These are phyloP conservation scores for Xiphophorus maculatus DNA, from an alignment of 2,113 vertebrate species.

Conservation along the genomic window DNA sequence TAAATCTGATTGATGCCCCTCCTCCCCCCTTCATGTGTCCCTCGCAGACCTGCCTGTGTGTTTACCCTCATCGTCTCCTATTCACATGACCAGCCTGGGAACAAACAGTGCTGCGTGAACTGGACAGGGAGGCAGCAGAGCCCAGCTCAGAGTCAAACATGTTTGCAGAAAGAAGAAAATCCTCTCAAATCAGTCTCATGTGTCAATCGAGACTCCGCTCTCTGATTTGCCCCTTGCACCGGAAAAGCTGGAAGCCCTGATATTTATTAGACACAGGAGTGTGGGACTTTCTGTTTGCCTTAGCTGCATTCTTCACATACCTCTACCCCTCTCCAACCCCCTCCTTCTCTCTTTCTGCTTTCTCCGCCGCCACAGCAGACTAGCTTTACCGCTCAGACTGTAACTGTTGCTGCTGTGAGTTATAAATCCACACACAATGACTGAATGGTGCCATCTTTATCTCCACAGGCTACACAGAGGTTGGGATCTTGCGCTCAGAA, in stretches of 20 bases:
- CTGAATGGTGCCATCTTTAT: background rate
- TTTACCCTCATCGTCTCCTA: slow-evolving; percentile 35
- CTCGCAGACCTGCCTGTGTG: slow-evolving; percentile 23
- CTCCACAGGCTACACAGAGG: background rate
- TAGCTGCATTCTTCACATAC: slow-evolving; percentile 81
- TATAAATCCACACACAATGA: slow-evolving; percentile 51
- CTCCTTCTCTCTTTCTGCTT: slow-evolving; percentile 23
- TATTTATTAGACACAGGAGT: slow-evolving; percentile 79
- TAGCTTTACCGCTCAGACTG: slow-evolving; percentile 32
- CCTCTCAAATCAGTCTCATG: slow-evolving; percentile 28
- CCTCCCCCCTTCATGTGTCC: slow-evolving; percentile 25
- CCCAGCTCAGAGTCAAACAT: slow-evolving; percentile 11
- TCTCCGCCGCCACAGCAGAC: slow-evolving; percentile 37
- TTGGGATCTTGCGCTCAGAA: background rate
- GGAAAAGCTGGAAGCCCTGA: slow-evolving; percentile 72
- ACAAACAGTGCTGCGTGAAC: slow-evolving; percentile 18
- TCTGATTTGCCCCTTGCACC: slow-evolving; percentile 62
- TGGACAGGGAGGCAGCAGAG: slow-evolving; percentile 2
- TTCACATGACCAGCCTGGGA: slow-evolving; percentile 38
- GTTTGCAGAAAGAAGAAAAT: background rate
- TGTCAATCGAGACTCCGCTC: slow-evolving; percentile 35
- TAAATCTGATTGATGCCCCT: slow-evolving; percentile 35
- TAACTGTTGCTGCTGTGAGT: slow-evolving; percentile 36
- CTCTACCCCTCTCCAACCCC: slow-evolving; percentile 39
- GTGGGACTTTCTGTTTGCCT: slow-evolving; percentile 80